phyloP scores from a whole-genome alignment of 2,888 invertebrate genomes.

The Heteropelma amictum region DNA sequence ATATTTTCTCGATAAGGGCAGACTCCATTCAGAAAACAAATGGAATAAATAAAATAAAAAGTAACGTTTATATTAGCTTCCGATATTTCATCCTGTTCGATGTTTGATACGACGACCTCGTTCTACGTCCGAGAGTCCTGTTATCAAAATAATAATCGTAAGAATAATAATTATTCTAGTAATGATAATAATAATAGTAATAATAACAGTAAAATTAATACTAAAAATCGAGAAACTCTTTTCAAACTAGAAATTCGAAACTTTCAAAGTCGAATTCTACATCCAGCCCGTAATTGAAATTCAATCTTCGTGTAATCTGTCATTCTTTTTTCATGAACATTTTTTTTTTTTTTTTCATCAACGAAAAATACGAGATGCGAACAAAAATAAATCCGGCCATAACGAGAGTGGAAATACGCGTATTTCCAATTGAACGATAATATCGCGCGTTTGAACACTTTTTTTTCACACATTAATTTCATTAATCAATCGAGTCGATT shows the following conservation, averaged over 20 bases:
- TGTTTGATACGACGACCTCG: conserved; percentile 47
- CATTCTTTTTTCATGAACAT: conserved; percentile 13
- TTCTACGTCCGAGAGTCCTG: conserved; percentile 29
- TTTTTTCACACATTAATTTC: no score
- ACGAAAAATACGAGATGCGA: conserved; percentile 48
- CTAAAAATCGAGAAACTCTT: conserved; percentile 10
- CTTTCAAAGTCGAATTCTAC: conserved; percentile 2
- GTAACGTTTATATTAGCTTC: conserved; percentile 43
- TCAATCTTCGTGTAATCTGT: conserved; percentile 27
- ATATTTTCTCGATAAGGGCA: conserved; percentile 65
- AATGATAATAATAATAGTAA: no score
- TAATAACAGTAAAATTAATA: no score
- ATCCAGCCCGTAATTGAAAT: conserved; percentile 17
- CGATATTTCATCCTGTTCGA: conserved; percentile 52
- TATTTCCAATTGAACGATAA: conserved; percentile 45
- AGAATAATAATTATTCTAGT: no score
- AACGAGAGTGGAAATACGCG: conserved; percentile 34
- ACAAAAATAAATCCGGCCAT: conserved; percentile 70
- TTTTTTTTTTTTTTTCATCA: neutral
- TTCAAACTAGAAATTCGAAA: conserved; percentile 3
- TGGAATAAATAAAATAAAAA: conserved; percentile 9
- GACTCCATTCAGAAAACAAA: conserved; percentile 29
- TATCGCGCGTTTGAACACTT: no score
- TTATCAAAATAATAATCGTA: no score
- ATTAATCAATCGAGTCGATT: neutral